Evolutionary conservation across 1,140 invertebrate genomes (phyloP), one percentile per base, ranked within the genome.

Genomic region (Ceratina calcarata): DNA sequence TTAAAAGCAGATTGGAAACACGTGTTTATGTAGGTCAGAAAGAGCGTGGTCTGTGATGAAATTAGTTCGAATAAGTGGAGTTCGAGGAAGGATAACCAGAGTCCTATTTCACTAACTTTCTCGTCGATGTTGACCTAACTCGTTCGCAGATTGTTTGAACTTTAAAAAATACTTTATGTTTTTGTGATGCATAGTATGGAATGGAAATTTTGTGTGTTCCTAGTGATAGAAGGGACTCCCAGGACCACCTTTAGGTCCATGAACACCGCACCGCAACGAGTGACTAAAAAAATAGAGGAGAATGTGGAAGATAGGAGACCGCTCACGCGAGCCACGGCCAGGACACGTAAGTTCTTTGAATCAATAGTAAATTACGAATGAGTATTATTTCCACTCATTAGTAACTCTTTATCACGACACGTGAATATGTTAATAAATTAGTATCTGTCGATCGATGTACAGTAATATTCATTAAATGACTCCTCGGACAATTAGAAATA

Each of bases 331-430:
- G 0, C 60, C 0, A 20, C 68, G 1, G 49, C 76, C 3, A 64
- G 49, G 6, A 72, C 64, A 64, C 45, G 75, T 78, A 45, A 78
- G 76, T 55, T 12, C 27, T 49, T 72, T 69, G 0, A 45, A 55
- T 8, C 0, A 53, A n/a, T 58, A 57, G 2, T 24, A 22, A 45
- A 20, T 16, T 45, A 16, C 22, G 32, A 10, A 58, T 7, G 12
- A 49, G 16, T 51, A 37, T 51, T 60, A 32, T 60, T 3, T 45
- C 13, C 37, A 20, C 49, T 66, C 10, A 22, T 20, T 68, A 18
- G 24, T 53, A 18, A 32, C 51, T 18, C 13, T 70, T 7, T 16
- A 16, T 45, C 8, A 49, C 13, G 37, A 13, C 66, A 20, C 22
- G 0, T 45, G 10, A 45, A 45, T 45, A 6, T 45, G 37, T 55